Base-by-base conservation (phyloP, 1,140 invertebrate genomes). In the Telenomus remus region DNA sequence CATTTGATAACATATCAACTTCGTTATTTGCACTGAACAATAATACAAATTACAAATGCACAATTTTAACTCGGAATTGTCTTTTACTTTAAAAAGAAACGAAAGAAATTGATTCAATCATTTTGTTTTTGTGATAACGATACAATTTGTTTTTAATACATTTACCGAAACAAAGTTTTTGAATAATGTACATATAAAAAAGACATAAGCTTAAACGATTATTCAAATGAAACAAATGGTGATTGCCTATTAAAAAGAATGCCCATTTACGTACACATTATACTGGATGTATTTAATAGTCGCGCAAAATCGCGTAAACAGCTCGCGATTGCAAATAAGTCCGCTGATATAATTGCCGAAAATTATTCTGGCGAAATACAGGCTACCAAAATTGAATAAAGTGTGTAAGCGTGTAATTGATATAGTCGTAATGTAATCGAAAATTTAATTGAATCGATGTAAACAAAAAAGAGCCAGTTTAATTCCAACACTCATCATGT, bases 401-500 rank as follows among this genome's bases (percentile, higher is more conserved):
- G 27, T 69, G 69, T 50, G 50, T 50, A 65, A 56, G 33, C 56
- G 50, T 71, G 63, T 63, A 71, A 65, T 33, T 68, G 47, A 61
- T 15, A 9, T 59, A 77, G 44, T 72, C 9, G 12, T 44, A 64
- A 60, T 60, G 47, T 77, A 72, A 60, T 51, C 48, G 64, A 9
- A 50, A 47, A 56, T 43, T 61, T 61, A 61, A 65, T 53, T 63
- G 37, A 59, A 16, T 56, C 12, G 14, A 27, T 27, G 7, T 72
- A 57, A 59, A 4, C 5, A 56, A 61, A 55, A 57, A 55, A 34
- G 37, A 10, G 56, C 12, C 61, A 77, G 49, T 77, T 77, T 77
- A 77, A 68, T 77, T 68, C n/a, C 75, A 77, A 72, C 75, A 77
- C 75, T 76, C 74, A 63, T 53, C 14, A 42, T 43, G 39, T 57